Evolutionary conservation across 2,797 vertebrate genomes (phyloP), one percentile per base, ranked within the genome.

Genomic region (Enteromius viviparus): DNA sequence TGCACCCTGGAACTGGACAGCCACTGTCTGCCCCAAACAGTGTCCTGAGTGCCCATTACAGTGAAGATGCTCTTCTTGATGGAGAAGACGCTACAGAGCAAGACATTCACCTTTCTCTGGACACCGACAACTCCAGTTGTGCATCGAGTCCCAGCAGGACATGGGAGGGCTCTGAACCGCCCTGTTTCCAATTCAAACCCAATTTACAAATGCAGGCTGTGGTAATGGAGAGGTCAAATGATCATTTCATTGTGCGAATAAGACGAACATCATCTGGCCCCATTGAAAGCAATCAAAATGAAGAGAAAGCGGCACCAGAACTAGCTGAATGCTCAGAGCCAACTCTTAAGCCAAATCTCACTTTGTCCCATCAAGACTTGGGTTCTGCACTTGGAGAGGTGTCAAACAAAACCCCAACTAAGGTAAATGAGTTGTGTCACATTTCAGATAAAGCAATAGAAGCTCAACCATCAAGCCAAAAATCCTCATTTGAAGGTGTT

Each of bases 181-280:
- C 90, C 0, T 92, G 91, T 23, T 97, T 98, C 81, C 92, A 96
- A 81, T 97, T 96, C 90, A 96, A 96, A 85, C 94, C 96, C 5
- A 95, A 97, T 87, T 85, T 97, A 4, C 96, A 96, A 19, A 98
- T 99, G 96, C 97, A 98, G 88, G 98, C 98, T 0, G 95, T 98
- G 29, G 97, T 99, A 87, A 98, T 97, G 96, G 98, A 99, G 91
- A 96, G 94, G 86, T 99, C 98, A 80, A 98, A 98, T 0, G 97
- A 99, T 84, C 98, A 99, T 85, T 99, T 99, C 62, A 96, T 99
- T 53, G 93, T 99, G 6, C 98, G 97, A 92, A 99, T 99, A 23
- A 95, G 96, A n/a, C 96, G 96, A 78, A 92, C 96, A 0, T 85
- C 87, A 37, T 6, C 80, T 0, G 53, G 37, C 0, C 51, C 84